Percentiles rank a stretch among this genome's conserved stretches.
Conservation (phyloP, 2,113 vertebrate species). For the Octodon degus region DNA sequence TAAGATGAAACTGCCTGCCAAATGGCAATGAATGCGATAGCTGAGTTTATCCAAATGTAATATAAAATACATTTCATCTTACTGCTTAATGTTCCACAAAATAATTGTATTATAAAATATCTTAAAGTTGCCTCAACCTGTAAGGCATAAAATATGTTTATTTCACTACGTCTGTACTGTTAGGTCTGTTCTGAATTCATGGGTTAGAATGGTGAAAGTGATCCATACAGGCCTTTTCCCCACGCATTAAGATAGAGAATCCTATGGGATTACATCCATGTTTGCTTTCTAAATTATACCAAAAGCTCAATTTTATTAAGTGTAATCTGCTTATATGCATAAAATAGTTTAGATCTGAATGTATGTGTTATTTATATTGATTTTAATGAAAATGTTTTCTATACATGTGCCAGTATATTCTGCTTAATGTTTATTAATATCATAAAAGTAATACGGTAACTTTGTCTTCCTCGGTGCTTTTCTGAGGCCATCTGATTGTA, state of each 20-base stretch:
- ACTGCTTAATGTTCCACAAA: slow-evolving; percentile 1
- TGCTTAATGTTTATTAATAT: slow-evolving; percentile 66
- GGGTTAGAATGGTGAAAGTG: slow-evolving; percentile 63
- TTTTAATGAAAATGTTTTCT: slow-evolving; percentile 58
- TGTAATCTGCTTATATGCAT: slow-evolving; percentile 76
- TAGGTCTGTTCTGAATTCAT: slow-evolving; percentile 65
- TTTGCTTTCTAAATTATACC: slow-evolving; percentile 81
- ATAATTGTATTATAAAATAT: slow-evolving; percentile 26
- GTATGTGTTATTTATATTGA: slow-evolving; percentile 70
- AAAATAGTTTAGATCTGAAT: slow-evolving; percentile 75
- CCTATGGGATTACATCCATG: slow-evolving; percentile 73
- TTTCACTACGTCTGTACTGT: slow-evolving; percentile 45
- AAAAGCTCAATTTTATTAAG: slow-evolving; percentile 81
- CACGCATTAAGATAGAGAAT: slow-evolving; percentile 77
- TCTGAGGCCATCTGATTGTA: slow-evolving; percentile 20
- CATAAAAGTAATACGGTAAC: slow-evolving; percentile 52
- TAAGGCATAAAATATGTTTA: slow-evolving; percentile 5
- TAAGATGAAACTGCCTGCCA: slow-evolving; percentile 30
- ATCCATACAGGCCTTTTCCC: slow-evolving; percentile 56
- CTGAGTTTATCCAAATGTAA: background rate
- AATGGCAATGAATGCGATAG: background rate
- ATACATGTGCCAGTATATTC: slow-evolving; percentile 11
- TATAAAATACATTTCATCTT: slow-evolving; percentile 43
- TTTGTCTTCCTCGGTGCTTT: slow-evolving; percentile 31
- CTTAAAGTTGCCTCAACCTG: slow-evolving; percentile 44